A percentile compares a stretch with the other conserved stretches of the same genome.
These are phyloP conservation scores for Embidobia sp. DNA, from an alignment of 2,888 invertebrate genomes.

Conservation along the genomic window DNA sequence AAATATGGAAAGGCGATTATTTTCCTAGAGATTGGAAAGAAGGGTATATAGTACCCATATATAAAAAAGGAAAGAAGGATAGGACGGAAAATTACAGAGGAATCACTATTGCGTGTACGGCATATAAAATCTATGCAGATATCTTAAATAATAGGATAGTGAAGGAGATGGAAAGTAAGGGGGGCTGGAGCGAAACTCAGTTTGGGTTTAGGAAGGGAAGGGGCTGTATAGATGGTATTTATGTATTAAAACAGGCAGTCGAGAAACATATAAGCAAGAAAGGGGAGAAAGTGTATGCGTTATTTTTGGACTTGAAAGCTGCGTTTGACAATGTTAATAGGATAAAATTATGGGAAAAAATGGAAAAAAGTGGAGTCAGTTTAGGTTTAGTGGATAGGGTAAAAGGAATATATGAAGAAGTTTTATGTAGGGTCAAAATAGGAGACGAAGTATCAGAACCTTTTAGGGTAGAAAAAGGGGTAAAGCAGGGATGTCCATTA, in stretches of 20 bases:
- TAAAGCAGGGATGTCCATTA: slow-evolving; percentile 8
- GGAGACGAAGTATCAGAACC: not conserved
- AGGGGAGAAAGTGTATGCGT: slow-evolving; percentile 1
- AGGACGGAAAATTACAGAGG: slow-evolving; percentile 1
- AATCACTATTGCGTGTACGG: not conserved
- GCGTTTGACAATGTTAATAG: slow-evolving; percentile 8
- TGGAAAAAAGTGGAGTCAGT: not conserved
- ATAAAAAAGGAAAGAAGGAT: not conserved
- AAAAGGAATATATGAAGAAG: not conserved
- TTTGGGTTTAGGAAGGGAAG: slow-evolving; percentile 6
- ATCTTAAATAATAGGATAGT: slow-evolving; percentile 1
- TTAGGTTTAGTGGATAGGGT: not conserved
- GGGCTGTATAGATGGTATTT: slow-evolving; percentile 7
- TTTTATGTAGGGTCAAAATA: not conserved
- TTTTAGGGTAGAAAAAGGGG: slow-evolving; percentile 9
- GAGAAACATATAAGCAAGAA: not conserved
- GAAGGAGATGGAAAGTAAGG: not conserved
- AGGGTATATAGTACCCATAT: not conserved
- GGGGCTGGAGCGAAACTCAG: not conserved
- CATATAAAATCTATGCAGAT: slow-evolving; percentile 9
- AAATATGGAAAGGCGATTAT: not conserved
- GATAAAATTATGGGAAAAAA: slow-evolving; percentile 7
- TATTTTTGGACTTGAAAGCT: slow-evolving; percentile 5
- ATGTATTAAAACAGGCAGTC: slow-evolving; percentile 8
- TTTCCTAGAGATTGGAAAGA: not conserved